Evolutionary conservation across 2,888 invertebrate species (phyloP), one percentile per base, ranked within the genome.

Genomic region (Melanotus villosus): DNA sequence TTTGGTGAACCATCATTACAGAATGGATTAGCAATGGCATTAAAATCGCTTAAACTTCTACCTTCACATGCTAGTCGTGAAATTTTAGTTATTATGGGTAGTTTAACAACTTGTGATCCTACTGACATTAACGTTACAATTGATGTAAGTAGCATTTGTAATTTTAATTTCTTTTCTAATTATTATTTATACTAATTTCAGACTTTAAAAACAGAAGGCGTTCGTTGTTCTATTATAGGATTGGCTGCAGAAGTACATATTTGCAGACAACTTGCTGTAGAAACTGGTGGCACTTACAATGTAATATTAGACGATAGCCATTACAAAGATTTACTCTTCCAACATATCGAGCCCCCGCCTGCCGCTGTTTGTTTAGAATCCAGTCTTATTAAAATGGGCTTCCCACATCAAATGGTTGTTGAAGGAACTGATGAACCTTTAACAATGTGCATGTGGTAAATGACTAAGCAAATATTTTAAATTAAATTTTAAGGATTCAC

Each of bases 31-130:
- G 97, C 98, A 81, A 85, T 97, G 76, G 97, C 98, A 0, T 85
- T 93, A 9, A 90, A 94, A 77, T 92, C 94, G 0, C 87, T 99
- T 9, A 92, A 92, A 82, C 90, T 96, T 58, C 89, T 99, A 77
- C 99, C 99, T 0, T 90, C 93, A 0, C 99, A 99, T 86, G 95
- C 98, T 0, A 98, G 98, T 68, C 88, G 97, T 76, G 99, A 99
- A 87, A 89, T 99, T 30, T 87, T 99, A 6, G 88, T 98, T 1
- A 88, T 99, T 19, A 92, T 97, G 87, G 97, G 96, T 1, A 97
- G 98, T 76, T 87, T 99, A 19, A 98, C 98, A 0, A 97, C 98
- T 0, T 98, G 99, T 83, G 99, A 99, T 86, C 99, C 99, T 1
- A 92, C 94, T 14, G 97, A 99, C 81, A 96, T 99, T 38, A 91